phyloP scores from a whole-genome alignment of 2,888 invertebrate genomes.

The Chrysolina haemoptera region DNA sequence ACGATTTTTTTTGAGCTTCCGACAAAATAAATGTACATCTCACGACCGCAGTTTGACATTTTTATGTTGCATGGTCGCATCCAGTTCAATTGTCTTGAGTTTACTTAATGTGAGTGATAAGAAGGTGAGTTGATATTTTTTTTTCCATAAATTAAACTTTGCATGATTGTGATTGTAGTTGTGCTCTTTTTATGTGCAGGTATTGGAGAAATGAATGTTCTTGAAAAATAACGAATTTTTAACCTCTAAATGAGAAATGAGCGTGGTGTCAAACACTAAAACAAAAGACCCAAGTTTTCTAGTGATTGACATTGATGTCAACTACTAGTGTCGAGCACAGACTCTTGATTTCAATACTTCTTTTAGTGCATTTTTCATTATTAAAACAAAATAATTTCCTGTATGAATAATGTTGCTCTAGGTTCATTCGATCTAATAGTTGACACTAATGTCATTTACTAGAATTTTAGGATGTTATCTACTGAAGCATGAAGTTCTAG shows the following conservation, averaged over 20 bases:
- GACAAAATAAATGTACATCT: no score
- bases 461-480: constrained; percentile 18
- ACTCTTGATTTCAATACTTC: not conserved
- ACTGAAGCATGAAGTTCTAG: constrained; percentile 17
- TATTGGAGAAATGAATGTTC: not conserved
- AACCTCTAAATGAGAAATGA: not conserved
- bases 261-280: not conserved
- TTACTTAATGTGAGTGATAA: no score
- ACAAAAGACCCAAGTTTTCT: not conserved
- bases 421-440: constrained; percentile 26
- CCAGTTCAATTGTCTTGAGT: no score
- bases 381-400: not conserved
- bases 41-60: no score
- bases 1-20: no score
- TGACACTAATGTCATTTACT: constrained; percentile 9
- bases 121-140: not conserved
- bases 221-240: not conserved
- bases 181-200: no score
- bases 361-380: not conserved
- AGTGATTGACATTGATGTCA: not conserved
- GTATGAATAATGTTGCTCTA: not conserved
- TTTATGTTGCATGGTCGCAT: no score
- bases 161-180: no score
- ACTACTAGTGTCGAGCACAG: not conserved
- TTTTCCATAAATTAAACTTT: no score